A percentile compares a stretch with the other conserved stretches of the same genome.
phyloP scores from a whole-genome alignment of 2,888 invertebrate species.

The Corythucha ciliata region DNA sequence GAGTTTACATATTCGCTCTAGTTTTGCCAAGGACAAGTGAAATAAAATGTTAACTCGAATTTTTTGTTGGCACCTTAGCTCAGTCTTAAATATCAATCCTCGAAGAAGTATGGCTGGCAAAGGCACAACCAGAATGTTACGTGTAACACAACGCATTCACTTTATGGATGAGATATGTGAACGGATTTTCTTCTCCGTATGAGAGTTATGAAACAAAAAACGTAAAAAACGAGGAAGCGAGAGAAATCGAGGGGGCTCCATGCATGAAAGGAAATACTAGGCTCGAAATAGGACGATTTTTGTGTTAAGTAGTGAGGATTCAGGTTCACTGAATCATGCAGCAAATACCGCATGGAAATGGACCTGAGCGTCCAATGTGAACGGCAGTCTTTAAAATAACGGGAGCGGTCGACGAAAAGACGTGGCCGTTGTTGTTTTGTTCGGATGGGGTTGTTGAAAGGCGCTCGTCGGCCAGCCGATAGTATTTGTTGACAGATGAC shows the following conservation, averaged over 20 bases:
- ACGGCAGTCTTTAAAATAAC: constrained; percentile 25
- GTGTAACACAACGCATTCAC: constrained; percentile 27
- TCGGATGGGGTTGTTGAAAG: constrained; percentile 1
- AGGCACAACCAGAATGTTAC: too few relatives aligned
- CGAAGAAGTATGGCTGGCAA: too few relatives aligned
- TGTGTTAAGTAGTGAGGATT: background rate
- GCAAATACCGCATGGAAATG: constrained; percentile 35
- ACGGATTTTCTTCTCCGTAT: constrained; percentile 27
- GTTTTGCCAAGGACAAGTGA: too few relatives aligned
- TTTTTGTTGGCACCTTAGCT: constrained; percentile 35
- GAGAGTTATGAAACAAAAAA: constrained; percentile 12
- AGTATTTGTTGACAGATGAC: constrained; percentile 32
- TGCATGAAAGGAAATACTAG: constrained; percentile 10
- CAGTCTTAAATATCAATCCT: constrained; percentile 32
- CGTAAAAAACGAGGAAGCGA: constrained; percentile 4
- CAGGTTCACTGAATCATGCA: constrained; percentile 35
- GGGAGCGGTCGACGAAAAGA: too few relatives aligned
- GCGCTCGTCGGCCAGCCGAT: constrained; percentile 30
- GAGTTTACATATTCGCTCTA: too few relatives aligned
- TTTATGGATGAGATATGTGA: constrained; percentile 27
- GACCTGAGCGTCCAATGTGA: constrained; percentile 30
- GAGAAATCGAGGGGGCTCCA: constrained; percentile 21
- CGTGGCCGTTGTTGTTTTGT: constrained; percentile 19
- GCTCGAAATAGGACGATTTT: background rate
- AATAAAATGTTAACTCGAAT: too few relatives aligned